phyloP scores from a whole-genome alignment of 2,888 invertebrate genomes.

The Patella ulyssiponensis region DNA sequence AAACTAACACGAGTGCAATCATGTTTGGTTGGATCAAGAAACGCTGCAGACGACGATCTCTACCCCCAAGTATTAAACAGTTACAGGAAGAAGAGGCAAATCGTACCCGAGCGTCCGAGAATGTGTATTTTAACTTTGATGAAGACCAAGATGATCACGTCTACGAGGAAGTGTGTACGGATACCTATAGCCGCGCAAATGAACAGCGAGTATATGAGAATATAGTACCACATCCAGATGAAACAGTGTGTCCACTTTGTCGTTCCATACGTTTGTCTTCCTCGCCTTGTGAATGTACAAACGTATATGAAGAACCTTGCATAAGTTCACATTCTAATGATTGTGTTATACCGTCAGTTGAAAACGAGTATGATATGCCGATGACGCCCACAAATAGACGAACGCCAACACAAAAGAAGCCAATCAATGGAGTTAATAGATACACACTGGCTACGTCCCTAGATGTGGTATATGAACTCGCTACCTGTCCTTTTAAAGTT shows the following conservation, averaged over 20 bases:
- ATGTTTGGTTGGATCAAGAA: slow-evolving; percentile 8
- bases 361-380: background rate
- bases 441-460: background rate
- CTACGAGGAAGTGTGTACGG: background rate
- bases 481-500: background rate
- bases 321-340: background rate
- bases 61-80: background rate
- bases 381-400: background rate
- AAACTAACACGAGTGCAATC: background rate
- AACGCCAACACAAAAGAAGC: background rate
- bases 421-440: too few species aligned
- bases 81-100: background rate
- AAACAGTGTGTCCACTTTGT: background rate
- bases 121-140: background rate
- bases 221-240: background rate
- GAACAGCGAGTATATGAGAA: background rate
- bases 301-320: background rate
- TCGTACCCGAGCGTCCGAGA: background rate
- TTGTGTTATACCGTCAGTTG: background rate
- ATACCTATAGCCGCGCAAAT: background rate
- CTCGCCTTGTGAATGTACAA: background rate
- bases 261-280: background rate
- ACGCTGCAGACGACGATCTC: background rate
- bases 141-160: background rate
- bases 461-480: background rate